Evolutionary conservation across 2,888 invertebrate species (phyloP).

Genomic region (Phortica magna): DNA sequence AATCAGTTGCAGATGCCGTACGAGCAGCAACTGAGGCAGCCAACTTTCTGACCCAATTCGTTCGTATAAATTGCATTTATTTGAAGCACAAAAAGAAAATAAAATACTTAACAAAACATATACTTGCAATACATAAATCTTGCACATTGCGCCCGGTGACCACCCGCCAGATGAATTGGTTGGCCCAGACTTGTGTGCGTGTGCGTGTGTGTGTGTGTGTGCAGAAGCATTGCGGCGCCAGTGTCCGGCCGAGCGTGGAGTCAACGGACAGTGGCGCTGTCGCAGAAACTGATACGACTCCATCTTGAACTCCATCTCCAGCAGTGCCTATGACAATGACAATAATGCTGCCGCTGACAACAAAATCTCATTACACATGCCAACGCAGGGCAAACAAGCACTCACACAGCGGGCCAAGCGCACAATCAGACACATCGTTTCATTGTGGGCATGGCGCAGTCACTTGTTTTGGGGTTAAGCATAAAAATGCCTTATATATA

Average conservation of each 20-base stretch:
- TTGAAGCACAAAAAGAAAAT: constrained; percentile 45
- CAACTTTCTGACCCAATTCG: constrained; percentile 14
- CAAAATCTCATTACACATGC: constrained; percentile 7
- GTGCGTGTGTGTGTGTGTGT: too few relatives aligned
- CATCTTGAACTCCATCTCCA: background rate
- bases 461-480: background rate
- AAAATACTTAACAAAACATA: constrained; percentile 48
- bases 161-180: background rate
- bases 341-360: background rate
- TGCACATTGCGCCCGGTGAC: constrained; percentile 27
- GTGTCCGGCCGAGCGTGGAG: constrained; percentile 51
- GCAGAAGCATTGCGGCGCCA: constrained; percentile 54
- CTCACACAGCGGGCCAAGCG: background rate
- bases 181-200: too few relatives aligned
- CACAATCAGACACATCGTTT: background rate
- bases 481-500: background rate
- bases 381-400: background rate
- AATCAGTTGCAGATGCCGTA: background rate
- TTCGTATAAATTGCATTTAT: background rate
- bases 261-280: constrained; percentile 33
- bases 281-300: background rate
- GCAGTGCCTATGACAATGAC: background rate
- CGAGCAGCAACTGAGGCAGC: constrained; percentile 4
- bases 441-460: background rate
- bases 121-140: constrained; percentile 56